Conservation (phyloP, 2,888 invertebrate species). For the Agrochola lota region DNA sequence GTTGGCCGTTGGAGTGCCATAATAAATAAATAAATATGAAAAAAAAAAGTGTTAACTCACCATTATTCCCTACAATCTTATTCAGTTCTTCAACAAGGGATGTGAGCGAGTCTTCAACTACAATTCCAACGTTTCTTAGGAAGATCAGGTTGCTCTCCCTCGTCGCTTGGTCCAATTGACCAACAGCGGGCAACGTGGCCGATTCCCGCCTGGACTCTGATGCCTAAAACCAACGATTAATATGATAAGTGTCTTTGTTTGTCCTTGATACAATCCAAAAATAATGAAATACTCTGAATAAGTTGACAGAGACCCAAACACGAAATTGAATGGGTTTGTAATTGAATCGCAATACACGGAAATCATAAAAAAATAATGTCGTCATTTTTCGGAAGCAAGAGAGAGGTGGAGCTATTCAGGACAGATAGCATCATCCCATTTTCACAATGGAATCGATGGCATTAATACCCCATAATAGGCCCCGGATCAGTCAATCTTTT, state of each 20-base stretch:
- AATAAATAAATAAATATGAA: too few relatives aligned
- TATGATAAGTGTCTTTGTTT: background rate
- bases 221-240: constrained; percentile 58
- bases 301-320: background rate
- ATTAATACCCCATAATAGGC: background rate
- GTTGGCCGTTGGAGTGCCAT: too few relatives aligned
- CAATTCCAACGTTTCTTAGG: constrained; percentile 72
- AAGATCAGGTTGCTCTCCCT: constrained; percentile 76
- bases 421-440: background rate
- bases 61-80: constrained; percentile 65
- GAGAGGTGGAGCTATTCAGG: background rate
- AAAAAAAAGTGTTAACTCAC: constrained; percentile 53
- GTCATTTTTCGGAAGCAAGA: background rate
- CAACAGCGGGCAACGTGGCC: constrained; percentile 54
- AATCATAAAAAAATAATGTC: background rate
- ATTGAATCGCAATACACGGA: background rate
- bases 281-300: too few relatives aligned
- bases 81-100: constrained; percentile 68
- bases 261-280: background rate
- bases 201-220: constrained; percentile 62
- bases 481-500: background rate
- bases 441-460: background rate
- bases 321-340: background rate
- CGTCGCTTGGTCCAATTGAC: constrained; percentile 73
- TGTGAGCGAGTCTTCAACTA: constrained; percentile 71